Conservation (phyloP, 2,797 vertebrate genomes). For the Numenius phaeopus region DNA sequence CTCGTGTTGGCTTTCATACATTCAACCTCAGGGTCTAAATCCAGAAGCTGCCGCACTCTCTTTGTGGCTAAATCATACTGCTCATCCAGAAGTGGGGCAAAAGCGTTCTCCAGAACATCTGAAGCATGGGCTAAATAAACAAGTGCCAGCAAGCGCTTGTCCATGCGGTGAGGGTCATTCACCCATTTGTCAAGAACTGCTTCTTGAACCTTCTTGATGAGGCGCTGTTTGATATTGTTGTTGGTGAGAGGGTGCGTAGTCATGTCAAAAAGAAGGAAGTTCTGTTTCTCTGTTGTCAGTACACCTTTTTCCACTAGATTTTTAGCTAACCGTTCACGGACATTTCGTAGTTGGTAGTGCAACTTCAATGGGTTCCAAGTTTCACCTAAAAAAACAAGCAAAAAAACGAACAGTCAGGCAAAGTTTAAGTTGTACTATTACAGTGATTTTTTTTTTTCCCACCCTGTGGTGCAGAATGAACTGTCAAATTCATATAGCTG, state of each 20-base stretch:
- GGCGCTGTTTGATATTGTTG: conserved; percentile 95
- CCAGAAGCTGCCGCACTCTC: conserved; percentile 92
- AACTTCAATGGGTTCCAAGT: conserved; percentile 97
- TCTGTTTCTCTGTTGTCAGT: conserved; percentile 96
- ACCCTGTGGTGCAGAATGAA: neutral
- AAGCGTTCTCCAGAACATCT: conserved; percentile 96
- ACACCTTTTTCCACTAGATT: conserved; percentile 97
- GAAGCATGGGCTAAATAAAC: conserved; percentile 96
- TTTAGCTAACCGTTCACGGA: conserved; percentile 93
- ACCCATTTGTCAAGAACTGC: conserved; percentile 96
- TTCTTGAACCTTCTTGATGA: conserved; percentile 96
- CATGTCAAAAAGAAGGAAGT: conserved; percentile 98
- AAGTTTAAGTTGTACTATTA: neutral
- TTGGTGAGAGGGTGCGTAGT: conserved; percentile 96
- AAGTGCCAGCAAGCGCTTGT: conserved; percentile 93
- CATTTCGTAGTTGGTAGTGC: conserved; percentile 95
- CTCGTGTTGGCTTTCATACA: conserved; percentile 90
- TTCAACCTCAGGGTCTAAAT: conserved; percentile 94
- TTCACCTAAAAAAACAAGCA: conserved; percentile 84
- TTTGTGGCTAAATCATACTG: conserved; percentile 97
- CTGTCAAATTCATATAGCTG: neutral
- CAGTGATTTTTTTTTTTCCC: neutral
- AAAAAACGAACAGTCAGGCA: neutral
- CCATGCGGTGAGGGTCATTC: conserved; percentile 95
- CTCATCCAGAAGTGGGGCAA: conserved; percentile 93